A percentile compares a stretch with the other conserved stretches of the same genome.
Evolutionary conservation across 1,140 invertebrate genomes (phyloP).

Genomic region (Drosophila nebulosa): DNA sequence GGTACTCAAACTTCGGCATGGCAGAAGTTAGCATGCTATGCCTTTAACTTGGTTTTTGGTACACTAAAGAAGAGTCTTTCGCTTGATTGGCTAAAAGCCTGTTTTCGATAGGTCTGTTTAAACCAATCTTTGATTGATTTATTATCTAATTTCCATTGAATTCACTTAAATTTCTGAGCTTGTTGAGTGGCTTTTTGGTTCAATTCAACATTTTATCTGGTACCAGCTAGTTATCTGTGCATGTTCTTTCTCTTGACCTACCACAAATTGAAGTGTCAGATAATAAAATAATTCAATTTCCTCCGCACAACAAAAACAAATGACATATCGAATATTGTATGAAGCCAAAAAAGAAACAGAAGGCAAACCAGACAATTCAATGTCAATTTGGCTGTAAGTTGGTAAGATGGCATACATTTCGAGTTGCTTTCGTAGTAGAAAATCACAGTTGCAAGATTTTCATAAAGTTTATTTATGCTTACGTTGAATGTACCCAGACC

Average conservation of each 20-base stretch:
- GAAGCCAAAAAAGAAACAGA: not conserved
- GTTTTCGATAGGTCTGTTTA: too few relatives aligned
- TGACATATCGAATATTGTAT: conserved; percentile 34
- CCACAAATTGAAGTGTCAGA: conserved; percentile 25
- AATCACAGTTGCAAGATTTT: too few relatives aligned
- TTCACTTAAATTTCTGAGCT: not conserved
- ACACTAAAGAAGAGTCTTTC: too few relatives aligned
- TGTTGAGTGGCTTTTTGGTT: not conserved
- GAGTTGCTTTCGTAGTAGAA: too few relatives aligned
- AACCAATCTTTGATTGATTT: too few relatives aligned
- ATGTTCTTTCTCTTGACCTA: conserved; percentile 12
- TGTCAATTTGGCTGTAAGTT: not conserved
- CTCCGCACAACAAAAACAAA: conserved; percentile 16
- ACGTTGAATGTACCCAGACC: too few relatives aligned
- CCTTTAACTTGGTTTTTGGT: too few relatives aligned
- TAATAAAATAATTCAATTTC: conserved; percentile 26
- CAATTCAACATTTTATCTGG: not conserved
- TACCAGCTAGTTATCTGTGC: not conserved
- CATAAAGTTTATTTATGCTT: too few relatives aligned
- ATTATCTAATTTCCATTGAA: not conserved
- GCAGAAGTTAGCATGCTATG: too few relatives aligned
- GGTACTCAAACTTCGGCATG: too few relatives aligned
- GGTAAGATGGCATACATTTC: not conserved
- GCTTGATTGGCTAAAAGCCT: too few relatives aligned
- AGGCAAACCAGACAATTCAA: not conserved